Evolutionary conservation across 2,113 vertebrate species (phyloP).

Genomic region (Zosterops borbonicus): DNA sequence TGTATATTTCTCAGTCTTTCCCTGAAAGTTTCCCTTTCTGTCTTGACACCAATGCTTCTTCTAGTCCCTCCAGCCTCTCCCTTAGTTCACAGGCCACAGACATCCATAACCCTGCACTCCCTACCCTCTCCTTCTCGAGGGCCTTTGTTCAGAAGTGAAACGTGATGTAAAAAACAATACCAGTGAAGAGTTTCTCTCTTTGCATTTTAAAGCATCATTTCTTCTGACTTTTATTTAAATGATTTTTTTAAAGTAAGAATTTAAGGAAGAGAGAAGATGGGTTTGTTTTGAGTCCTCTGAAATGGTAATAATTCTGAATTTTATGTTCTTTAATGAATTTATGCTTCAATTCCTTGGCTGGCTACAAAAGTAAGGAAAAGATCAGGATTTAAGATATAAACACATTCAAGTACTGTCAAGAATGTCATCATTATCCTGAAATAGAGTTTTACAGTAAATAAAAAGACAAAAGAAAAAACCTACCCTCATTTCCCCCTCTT

Average conservation of each 20-base stretch:
- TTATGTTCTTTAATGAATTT: not conserved
- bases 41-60: not conserved
- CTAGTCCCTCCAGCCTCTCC: not conserved
- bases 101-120: not conserved
- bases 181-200: not conserved
- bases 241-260: not conserved
- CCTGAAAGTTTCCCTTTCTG: not conserved
- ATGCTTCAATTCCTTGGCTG: not conserved
- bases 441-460: not conserved
- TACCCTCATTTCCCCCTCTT: not conserved
- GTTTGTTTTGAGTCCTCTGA: not conserved
- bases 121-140: not conserved
- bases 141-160: not conserved
- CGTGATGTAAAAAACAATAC: not conserved
- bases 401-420: not conserved
- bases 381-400: not conserved
- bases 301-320: slow-evolving; percentile 1
- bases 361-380: not conserved
- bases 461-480: not conserved
- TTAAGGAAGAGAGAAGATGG: not conserved
- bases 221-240: not conserved
- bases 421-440: not conserved
- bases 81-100: not conserved
- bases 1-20: not conserved
- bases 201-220: not conserved